Conservation (phyloP, 1,140 invertebrate genomes). For the Rhizoglyphus robini region DNA sequence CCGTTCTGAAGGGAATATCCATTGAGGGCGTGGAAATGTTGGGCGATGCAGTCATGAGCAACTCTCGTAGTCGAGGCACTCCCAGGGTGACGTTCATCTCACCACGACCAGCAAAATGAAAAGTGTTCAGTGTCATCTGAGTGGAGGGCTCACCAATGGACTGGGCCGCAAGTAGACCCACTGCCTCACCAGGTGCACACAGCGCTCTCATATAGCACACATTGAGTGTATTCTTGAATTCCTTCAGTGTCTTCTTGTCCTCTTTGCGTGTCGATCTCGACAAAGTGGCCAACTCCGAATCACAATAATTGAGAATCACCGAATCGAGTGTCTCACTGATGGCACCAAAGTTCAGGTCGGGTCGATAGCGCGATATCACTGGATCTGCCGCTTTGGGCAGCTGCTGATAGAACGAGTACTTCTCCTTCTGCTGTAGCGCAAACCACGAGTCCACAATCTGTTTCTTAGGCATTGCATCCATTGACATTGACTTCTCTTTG, state of each 20-base stretch:
- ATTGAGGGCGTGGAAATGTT: slow-evolving; percentile 89
- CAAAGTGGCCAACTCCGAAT: slow-evolving; percentile 24
- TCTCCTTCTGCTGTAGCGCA: slow-evolving; percentile 29
- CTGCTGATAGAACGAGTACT: background rate
- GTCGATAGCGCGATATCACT: slow-evolving; percentile 48
- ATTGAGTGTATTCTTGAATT: slow-evolving; percentile 55
- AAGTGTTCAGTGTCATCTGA: slow-evolving; percentile 99
- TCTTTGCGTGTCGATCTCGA: background rate
- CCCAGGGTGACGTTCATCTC: slow-evolving; percentile 99
- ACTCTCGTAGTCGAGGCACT: slow-evolving; percentile 89
- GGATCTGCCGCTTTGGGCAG: slow-evolving; percentile 44
- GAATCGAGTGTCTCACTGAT: slow-evolving; percentile 55
- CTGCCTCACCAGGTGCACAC: slow-evolving; percentile 81
- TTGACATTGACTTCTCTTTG: slow-evolving; percentile 21
- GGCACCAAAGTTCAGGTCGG: slow-evolving; percentile 60
- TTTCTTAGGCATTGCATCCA: background rate
- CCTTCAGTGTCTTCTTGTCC: slow-evolving; percentile 17
- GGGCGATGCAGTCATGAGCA: slow-evolving; percentile 83
- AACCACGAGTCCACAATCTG: background rate
- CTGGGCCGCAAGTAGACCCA: slow-evolving; percentile 82
- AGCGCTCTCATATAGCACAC: slow-evolving; percentile 59
- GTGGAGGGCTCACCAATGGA: slow-evolving; percentile 71
- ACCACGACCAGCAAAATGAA: slow-evolving; percentile 97
- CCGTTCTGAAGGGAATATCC: slow-evolving; percentile 65
- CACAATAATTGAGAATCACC: slow-evolving; percentile 51